phyloP scores from a whole-genome alignment of 1,140 invertebrate genomes.

The Cephus cinctus region DNA sequence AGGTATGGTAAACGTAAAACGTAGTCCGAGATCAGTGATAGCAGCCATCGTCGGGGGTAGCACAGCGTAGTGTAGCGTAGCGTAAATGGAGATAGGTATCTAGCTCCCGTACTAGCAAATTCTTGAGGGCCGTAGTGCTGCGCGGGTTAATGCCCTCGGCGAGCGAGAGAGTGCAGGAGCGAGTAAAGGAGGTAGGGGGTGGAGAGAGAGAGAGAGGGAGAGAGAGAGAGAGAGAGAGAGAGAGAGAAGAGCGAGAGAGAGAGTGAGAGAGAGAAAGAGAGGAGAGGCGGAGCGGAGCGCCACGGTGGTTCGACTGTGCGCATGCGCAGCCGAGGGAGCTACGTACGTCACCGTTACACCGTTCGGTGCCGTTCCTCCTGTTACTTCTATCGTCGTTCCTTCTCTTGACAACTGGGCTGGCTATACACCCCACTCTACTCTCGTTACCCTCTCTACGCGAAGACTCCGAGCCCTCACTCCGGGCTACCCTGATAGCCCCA shows the following conservation, averaged over 20 bases:
- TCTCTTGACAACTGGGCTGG: slow-evolving; percentile 23
- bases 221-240: no score
- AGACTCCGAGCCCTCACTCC: slow-evolving; percentile 25
- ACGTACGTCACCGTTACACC: slow-evolving; percentile 55
- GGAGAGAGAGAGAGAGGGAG: no score
- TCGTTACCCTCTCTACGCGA: slow-evolving; percentile 11
- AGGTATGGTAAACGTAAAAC: no score
- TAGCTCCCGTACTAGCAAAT: slow-evolving; percentile 19
- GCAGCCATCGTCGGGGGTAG: no score
- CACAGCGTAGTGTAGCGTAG: no score
- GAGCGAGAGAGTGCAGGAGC: slow-evolving; percentile 11
- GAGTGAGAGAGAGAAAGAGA: no score
- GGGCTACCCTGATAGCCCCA: slow-evolving; percentile 21
- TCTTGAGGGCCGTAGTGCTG: slow-evolving; percentile 37
- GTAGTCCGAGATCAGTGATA: no score
- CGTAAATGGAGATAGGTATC: no score
- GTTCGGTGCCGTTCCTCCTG: slow-evolving; percentile 38
- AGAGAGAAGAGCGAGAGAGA: background rate
- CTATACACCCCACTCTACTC: slow-evolving; percentile 15
- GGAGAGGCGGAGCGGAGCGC: slow-evolving; percentile 13
- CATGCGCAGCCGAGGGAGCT: slow-evolving; percentile 42
- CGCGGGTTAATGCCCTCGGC: slow-evolving; percentile 50
- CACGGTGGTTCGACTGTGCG: slow-evolving; percentile 18
- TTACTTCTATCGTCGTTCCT: slow-evolving; percentile 7
- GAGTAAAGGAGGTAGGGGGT: no score